Conservation (phyloP, 2,888 invertebrate species). For the Leptinotarsa haldemani region DNA sequence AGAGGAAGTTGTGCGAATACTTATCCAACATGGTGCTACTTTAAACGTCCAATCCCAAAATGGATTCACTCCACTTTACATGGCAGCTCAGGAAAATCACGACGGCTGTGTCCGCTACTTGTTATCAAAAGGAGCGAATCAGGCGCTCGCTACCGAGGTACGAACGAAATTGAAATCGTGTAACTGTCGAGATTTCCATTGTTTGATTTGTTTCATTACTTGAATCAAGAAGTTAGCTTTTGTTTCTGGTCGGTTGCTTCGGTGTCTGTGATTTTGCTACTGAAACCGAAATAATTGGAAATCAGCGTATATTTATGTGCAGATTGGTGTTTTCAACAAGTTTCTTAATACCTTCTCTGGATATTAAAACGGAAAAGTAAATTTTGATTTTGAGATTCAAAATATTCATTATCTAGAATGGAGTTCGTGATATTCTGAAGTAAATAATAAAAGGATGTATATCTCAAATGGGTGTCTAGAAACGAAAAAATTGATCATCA, state of each 20-base stretch:
- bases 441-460: too few relatives aligned
- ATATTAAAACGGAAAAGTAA: too few relatives aligned
- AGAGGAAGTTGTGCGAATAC: constrained; percentile 89
- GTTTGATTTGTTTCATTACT: background rate
- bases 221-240: background rate
- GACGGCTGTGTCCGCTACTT: constrained; percentile 92
- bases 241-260: background rate
- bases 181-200: constrained; percentile 10
- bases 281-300: constrained; percentile 1
- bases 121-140: constrained; percentile 93
- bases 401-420: too few relatives aligned
- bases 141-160: constrained; percentile 94
- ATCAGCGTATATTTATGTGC: background rate
- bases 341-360: background rate
- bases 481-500: too few relatives aligned
- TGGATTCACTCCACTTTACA: constrained; percentile 98
- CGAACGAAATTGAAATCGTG: constrained; percentile 12
- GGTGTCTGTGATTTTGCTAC: background rate
- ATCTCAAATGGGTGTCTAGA: too few relatives aligned
- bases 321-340: background rate
- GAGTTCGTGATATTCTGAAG: too few relatives aligned
- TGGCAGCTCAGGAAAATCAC: constrained; percentile 99
- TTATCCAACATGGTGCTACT: constrained; percentile 91
- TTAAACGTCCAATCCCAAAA: constrained; percentile 97
- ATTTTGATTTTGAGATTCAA: too few relatives aligned